A percentile compares a stretch with the other conserved stretches of the same genome.
Conservation (phyloP, 2,113 vertebrate genomes). For the Callionymus lyra region DNA sequence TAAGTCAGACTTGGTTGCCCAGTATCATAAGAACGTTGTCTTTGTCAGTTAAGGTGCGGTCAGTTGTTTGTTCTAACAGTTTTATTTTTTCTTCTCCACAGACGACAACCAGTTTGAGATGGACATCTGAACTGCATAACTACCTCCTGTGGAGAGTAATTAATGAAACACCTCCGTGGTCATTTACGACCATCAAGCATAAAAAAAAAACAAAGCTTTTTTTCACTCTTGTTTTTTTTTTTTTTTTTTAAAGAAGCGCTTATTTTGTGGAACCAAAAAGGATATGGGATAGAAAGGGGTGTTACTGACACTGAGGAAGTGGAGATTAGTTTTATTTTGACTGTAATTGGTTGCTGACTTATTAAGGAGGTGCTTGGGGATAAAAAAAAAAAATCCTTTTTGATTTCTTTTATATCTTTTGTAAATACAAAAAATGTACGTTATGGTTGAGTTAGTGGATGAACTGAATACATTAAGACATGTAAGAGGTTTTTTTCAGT, state of each 20-base stretch:
- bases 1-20: slow-evolving; percentile 10
- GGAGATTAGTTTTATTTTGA: slow-evolving; percentile 1
- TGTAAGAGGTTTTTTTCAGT: slow-evolving; percentile 18
- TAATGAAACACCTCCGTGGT: slow-evolving; percentile 38
- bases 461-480: slow-evolving; percentile 36
- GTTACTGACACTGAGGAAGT: slow-evolving; percentile 24
- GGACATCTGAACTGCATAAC: slow-evolving; percentile 62
- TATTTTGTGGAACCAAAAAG: slow-evolving; percentile 35
- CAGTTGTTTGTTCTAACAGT: not conserved
- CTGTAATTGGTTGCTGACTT: slow-evolving; percentile 25
- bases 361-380: slow-evolving; percentile 27
- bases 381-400: slow-evolving; percentile 31
- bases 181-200: slow-evolving; percentile 37
- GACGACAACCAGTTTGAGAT: slow-evolving; percentile 69
- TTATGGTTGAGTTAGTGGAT: slow-evolving; percentile 42
- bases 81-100: slow-evolving; percentile 20
- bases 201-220: slow-evolving; percentile 32
- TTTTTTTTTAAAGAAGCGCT: slow-evolving; percentile 21
- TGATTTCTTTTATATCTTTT: slow-evolving; percentile 56
- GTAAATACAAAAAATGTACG: slow-evolving; percentile 50
- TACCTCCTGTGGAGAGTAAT: slow-evolving; percentile 61
- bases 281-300: slow-evolving; percentile 23
- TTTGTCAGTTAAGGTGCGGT: slow-evolving; percentile 17
- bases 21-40: slow-evolving; percentile 5
- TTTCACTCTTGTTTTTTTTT: slow-evolving; percentile 9